phyloP scores from a whole-genome alignment of 2,113 vertebrate genomes.

The Camelus bactrianus region DNA sequence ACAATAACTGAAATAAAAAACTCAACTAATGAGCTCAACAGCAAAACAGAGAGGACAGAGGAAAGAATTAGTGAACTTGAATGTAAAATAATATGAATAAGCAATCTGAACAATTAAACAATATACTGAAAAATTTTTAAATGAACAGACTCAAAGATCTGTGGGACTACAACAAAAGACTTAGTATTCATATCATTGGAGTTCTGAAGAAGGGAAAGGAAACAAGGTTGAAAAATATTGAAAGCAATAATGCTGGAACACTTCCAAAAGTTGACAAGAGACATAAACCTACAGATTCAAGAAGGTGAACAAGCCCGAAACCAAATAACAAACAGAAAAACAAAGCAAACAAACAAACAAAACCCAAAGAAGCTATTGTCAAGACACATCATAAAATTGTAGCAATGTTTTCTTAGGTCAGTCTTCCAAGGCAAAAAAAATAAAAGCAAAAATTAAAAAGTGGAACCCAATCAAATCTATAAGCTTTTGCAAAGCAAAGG shows the following conservation, averaged over 20 bases:
- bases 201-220: background rate
- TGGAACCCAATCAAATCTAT: too few relatives aligned
- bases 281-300: background rate
- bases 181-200: background rate
- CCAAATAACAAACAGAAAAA: background rate
- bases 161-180: background rate
- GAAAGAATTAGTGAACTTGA: background rate
- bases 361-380: background rate
- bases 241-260: background rate
- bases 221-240: background rate
- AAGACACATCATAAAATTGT: background rate
- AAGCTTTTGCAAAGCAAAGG: too few relatives aligned
- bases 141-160: background rate
- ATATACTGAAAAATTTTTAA: background rate
- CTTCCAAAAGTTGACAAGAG: background rate
- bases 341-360: background rate
- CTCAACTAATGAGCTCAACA: background rate
- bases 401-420: too few relatives aligned
- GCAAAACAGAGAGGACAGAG: background rate
- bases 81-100: background rate
- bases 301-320: background rate
- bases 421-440: too few relatives aligned
- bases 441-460: too few relatives aligned
- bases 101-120: background rate
- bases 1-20: background rate